A percentile compares a stretch with the other conserved stretches of the same genome.
phyloP scores from a whole-genome alignment of 2,797 vertebrate species.

The Alectoris magna region DNA sequence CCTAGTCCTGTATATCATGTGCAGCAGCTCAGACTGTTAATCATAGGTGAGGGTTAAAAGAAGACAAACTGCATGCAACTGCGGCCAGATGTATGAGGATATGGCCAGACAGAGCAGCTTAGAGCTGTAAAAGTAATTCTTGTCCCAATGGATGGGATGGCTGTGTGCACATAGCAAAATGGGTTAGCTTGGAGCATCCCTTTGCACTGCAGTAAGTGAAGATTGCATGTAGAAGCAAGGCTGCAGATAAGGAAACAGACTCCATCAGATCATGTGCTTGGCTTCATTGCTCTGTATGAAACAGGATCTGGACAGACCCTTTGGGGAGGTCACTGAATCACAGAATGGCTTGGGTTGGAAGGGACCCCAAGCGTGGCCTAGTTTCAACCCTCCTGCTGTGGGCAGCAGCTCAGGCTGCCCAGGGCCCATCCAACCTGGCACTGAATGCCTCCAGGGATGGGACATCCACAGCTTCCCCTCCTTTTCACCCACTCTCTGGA shows the following conservation, averaged over 20 bases:
- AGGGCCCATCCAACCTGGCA: too few species aligned
- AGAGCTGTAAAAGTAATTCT: neutral
- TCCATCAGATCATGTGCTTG: fast-evolving
- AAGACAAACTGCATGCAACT: neutral
- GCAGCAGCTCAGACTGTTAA: slow-evolving; percentile 18
- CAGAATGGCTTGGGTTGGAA: too few species aligned
- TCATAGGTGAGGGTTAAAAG: neutral
- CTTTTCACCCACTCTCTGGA: neutral
- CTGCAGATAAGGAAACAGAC: neutral
- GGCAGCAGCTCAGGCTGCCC: too few species aligned
- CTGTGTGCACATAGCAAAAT: neutral
- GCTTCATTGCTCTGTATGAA: neutral
- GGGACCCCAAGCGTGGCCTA: too few species aligned
- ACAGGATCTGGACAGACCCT: neutral
- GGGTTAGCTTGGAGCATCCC: neutral
- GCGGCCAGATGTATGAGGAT: neutral
- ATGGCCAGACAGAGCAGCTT: neutral
- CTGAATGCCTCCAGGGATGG: too few species aligned
- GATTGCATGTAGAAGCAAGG: neutral
- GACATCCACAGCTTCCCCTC: neutral
- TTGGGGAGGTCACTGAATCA: neutral
- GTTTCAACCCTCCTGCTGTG: too few species aligned
- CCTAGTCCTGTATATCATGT: neutral
- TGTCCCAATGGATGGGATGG: neutral
- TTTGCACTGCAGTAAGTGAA: neutral